Conservation (phyloP, 1,140 invertebrate genomes). For the Notospermus geniculatus region DNA sequence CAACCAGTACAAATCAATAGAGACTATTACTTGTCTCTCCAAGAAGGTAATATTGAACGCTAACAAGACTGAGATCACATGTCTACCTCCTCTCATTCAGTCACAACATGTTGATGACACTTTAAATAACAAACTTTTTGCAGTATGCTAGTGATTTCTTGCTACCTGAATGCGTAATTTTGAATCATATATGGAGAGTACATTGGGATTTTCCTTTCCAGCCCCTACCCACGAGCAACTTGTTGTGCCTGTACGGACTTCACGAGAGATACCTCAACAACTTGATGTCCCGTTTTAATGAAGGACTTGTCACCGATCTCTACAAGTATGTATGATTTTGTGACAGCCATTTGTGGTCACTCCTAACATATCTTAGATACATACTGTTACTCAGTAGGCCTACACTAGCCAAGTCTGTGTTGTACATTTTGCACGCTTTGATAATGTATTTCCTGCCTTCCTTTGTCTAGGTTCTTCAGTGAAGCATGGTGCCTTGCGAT, state of each 20-base stretch:
- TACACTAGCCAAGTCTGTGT: too few relatives aligned
- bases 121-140: too few relatives aligned
- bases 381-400: too few relatives aligned
- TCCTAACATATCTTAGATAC: too few relatives aligned
- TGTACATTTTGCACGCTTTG: too few relatives aligned
- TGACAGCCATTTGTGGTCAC: too few relatives aligned
- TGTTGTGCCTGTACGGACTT: constrained; percentile 52
- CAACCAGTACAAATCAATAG: constrained; percentile 49
- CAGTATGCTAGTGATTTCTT: too few relatives aligned
- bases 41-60: constrained; percentile 42
- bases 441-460: constrained; percentile 6
- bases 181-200: too few relatives aligned
- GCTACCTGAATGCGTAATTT: too few relatives aligned
- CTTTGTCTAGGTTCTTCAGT: constrained; percentile 45
- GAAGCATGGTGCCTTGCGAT: constrained; percentile 52
- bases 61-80: too few relatives aligned
- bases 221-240: constrained; percentile 42
- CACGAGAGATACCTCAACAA: constrained; percentile 55
- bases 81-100: too few relatives aligned
- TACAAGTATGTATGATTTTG: constrained; percentile 37
- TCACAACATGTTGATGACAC: too few relatives aligned
- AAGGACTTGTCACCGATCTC: constrained; percentile 53
- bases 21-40: constrained; percentile 54
- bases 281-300: constrained; percentile 45
- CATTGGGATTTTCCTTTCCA: constrained; percentile 26